Evolutionary conservation across 2,888 invertebrate species (phyloP).

Genomic region (Agriopis leucophaearia): DNA sequence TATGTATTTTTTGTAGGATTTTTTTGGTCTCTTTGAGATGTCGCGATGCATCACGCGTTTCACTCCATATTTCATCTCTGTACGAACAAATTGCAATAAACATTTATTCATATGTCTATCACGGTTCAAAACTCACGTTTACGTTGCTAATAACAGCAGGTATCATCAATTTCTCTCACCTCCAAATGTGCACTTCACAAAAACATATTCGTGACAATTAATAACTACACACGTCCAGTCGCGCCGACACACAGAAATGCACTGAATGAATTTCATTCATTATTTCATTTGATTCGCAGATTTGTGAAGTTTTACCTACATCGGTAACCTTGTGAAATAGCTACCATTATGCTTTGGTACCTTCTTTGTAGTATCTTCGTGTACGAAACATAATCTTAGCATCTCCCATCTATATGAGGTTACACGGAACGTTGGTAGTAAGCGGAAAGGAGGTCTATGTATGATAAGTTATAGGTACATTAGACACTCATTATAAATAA

Average conservation of each 20-base stretch:
- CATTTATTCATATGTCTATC: too few species aligned
- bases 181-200: background rate
- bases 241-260: conserved; percentile 33
- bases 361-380: too few species aligned
- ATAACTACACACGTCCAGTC: conserved; percentile 29
- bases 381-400: background rate
- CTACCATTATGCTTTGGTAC: background rate
- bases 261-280: conserved; percentile 43
- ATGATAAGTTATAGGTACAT: too few species aligned
- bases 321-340: background rate
- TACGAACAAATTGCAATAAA: too few species aligned
- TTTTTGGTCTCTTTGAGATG: too few species aligned
- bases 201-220: background rate
- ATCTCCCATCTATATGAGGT: too few species aligned
- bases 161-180: background rate
- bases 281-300: conserved; percentile 19
- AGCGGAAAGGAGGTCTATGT: too few species aligned
- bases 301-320: conserved; percentile 5
- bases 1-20: too few species aligned
- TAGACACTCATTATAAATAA: too few species aligned
- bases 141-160: background rate
- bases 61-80: too few species aligned
- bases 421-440: too few species aligned
- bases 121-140: background rate
- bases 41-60: too few species aligned